Conservation (phyloP, 2,113 vertebrate genomes). For the Zingel zingel region DNA sequence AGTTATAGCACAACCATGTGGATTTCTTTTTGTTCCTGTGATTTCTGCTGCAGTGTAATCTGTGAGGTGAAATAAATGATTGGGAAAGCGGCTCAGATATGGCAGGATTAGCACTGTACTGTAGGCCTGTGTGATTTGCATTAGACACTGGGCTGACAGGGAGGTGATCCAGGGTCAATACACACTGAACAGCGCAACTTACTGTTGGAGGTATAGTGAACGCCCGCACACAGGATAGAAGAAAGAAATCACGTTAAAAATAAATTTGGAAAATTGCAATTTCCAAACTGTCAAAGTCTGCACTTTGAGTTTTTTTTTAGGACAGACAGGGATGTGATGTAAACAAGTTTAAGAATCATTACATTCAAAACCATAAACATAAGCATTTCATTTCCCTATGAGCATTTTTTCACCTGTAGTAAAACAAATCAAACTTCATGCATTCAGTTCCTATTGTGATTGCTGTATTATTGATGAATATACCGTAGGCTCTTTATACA, state of each 20-base stretch:
- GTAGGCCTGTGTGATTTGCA: slow-evolving; percentile 64
- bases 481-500: neutral
- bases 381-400: slow-evolving; percentile 49
- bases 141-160: slow-evolving; percentile 70
- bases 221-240: neutral
- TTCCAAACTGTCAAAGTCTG: slow-evolving; percentile 27
- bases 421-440: neutral
- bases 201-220: slow-evolving; percentile 19
- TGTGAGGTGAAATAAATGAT: slow-evolving; percentile 62
- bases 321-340: neutral
- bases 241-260: slow-evolving; percentile 6
- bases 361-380: slow-evolving; percentile 64
- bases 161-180: slow-evolving; percentile 66
- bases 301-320: neutral
- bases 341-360: slow-evolving; percentile 20
- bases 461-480: neutral
- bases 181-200: slow-evolving; percentile 54
- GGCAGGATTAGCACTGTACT: slow-evolving; percentile 69
- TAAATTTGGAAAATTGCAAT: no score
- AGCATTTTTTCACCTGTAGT: slow-evolving; percentile 35
- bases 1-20: slow-evolving; percentile 34
- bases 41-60: slow-evolving; percentile 62
- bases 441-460: neutral
- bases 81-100: slow-evolving; percentile 57
- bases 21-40: slow-evolving; percentile 5